Evolutionary conservation across 2,797 vertebrate genomes (phyloP), one percentile per base, ranked within the genome.

Genomic region (Helostoma temminkii): DNA sequence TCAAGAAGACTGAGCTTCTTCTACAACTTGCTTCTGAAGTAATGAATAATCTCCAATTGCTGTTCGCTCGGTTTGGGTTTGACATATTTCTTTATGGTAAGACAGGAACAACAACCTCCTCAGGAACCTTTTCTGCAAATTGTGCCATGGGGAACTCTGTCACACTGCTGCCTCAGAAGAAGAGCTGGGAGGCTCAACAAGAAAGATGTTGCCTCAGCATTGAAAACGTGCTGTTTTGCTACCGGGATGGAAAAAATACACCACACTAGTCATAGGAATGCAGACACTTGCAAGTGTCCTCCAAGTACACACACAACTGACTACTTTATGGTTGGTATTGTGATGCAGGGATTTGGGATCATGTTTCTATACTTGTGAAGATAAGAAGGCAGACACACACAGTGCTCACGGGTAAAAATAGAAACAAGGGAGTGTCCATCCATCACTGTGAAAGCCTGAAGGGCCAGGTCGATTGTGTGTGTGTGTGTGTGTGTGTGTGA

Each of bases 381-480:
- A 60, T 74, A 74, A 78, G 62, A 78, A 57, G 58, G 54, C 72
- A 79, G 55, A 78, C 66, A 67, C 34, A 59, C 45, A 59, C 30
- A 56, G 56, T 21, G 67, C 78, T 75, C 37, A 22, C 34, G 62
- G 79, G 45, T 87, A 87, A 83, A 92, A 91, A 92, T 85, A 90
- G 87, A 87, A 85, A 60, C 81, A 74, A 49, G 48, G 79, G 41
- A 88, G 67, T 76, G 78, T 85, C 83, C 85, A 91, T 91, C 81
- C 80, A 91, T 92, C 90, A 90, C 58, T 63, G 75, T 81, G 81
- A 81, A 83, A 80, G 88, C 83, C 83, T 89, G 83, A 88, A 87
- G 80, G 74, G 55, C 73, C 67, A 45, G 59, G 90, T 92, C 75
- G 68, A 91, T 91, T 43, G 56, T 72, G 58, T 24, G 54, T 41